Base-by-base conservation (phyloP, 1,140 invertebrate genomes). In the Maconellicoccus hirsutus region DNA sequence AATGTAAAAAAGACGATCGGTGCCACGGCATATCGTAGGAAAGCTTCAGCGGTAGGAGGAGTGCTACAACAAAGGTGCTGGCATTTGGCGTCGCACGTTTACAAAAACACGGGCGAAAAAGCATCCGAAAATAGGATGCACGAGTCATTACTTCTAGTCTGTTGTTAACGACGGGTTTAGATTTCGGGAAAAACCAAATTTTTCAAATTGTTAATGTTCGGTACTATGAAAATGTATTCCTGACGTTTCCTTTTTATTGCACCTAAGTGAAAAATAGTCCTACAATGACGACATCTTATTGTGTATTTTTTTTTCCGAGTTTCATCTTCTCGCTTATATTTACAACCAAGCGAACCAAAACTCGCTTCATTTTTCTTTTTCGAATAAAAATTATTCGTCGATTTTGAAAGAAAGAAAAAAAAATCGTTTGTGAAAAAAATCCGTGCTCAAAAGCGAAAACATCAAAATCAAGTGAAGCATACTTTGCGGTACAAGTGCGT, bases 151-250 rank as follows among this genome's bases (percentile, higher is more conserved):
- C 61, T 66, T 26, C 61, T 66, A 66, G 61, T 66, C 61, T 66
- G 61, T 66, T 66, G 61, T 66, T 66, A 66, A 66, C 61, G 61
- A 66, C 61, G 61, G 61, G 19, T 66, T 66, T 26, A 25, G 61
- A 66, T 66, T 66, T 66, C 61, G 61, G 61, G 61, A 66, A 66
- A 66, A 66, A 66, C 61, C 61, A 66, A 66, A 66, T 66, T 66
- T 66, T 66, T 66, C 61, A 66, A 66, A 66, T 66, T 66, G 61
- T 66, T 66, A 66, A 66, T 66, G 61, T 66, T 66, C 61, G 61
- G 61, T 66, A 66, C 22, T 12, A 66, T 66, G 61, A 66, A 66
- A 66, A 66, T 66, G 61, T 66, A 66, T 66, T 66, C 61, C 22
- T 66, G 61, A 25, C 61, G 21, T 66, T 66, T 66, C 10, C 61